Percentiles rank a stretch among this genome's conserved stretches.
Conservation (phyloP, 2,888 invertebrate species). For the Dermolepida albohirtum region DNA sequence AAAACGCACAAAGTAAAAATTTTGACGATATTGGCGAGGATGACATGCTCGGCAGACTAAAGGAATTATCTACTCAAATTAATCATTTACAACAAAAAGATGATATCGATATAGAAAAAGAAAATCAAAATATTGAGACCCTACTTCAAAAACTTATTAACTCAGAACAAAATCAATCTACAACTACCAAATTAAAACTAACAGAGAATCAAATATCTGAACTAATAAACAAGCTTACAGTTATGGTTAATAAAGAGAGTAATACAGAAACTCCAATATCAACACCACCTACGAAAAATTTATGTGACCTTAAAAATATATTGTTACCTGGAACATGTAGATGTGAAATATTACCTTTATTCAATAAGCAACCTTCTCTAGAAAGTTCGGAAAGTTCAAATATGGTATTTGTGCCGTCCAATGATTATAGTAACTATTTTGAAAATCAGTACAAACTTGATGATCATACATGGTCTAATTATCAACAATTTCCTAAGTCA, state of each 20-base stretch:
- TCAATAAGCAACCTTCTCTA: background rate
- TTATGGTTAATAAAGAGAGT: background rate
- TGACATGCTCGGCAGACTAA: slow-evolving; percentile 7
- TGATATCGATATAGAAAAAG: background rate
- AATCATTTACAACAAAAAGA: slow-evolving; percentile 12
- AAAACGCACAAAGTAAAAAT: slow-evolving; percentile 7
- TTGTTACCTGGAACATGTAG: background rate
- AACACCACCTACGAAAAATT: background rate
- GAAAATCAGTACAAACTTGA: too few species aligned
- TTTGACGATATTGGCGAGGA: background rate
- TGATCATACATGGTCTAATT: background rate
- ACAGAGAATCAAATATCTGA: slow-evolving; percentile 6
- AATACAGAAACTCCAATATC: background rate
- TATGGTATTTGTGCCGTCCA: background rate
- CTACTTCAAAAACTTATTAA: slow-evolving; percentile 9
- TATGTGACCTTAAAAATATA: slow-evolving; percentile 4
- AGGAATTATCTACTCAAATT: slow-evolving; percentile 18
- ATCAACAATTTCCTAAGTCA: background rate
- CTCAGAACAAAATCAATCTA: background rate
- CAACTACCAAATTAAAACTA: slow-evolving; percentile 33
- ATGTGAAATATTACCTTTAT: slow-evolving; percentile 18
- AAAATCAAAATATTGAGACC: background rate
- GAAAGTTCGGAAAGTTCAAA: background rate
- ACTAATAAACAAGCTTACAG: slow-evolving; percentile 4
- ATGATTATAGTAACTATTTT: too few species aligned